Percentiles rank a stretch among this genome's conserved stretches.
Conservation (phyloP, 2,888 invertebrate genomes). For the Drosophila pegasa region DNA sequence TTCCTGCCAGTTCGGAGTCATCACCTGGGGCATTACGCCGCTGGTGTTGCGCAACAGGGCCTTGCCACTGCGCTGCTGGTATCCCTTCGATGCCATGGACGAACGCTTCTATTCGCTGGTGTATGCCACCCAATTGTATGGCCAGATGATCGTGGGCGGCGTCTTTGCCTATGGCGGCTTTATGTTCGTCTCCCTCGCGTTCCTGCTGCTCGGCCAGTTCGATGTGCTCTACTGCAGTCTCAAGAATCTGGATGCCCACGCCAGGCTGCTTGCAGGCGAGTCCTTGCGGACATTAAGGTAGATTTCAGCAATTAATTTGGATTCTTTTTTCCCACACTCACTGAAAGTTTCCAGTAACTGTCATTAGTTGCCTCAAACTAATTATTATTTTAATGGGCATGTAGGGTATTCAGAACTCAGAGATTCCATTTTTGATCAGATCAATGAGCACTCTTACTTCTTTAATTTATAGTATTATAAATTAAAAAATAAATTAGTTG, state of each 20-base stretch:
- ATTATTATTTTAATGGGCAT: too few relatives aligned
- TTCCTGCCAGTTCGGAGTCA: conserved; percentile 67
- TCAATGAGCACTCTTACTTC: too few relatives aligned
- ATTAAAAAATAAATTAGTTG: too few relatives aligned
- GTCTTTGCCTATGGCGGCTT: conserved; percentile 73
- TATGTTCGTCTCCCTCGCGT: conserved; percentile 80
- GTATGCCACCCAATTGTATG: conserved; percentile 75
- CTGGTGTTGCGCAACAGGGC: conserved; percentile 64
- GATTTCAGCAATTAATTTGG: not conserved
- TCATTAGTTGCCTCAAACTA: too few relatives aligned
- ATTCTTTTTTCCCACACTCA: too few relatives aligned
- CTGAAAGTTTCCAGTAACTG: too few relatives aligned
- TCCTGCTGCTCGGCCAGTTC: conserved; percentile 79
- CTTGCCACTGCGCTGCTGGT: conserved; percentile 82
- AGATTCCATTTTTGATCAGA: too few relatives aligned
- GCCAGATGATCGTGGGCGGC: conserved; percentile 74
- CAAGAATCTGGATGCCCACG: conserved; percentile 81
- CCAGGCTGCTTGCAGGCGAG: conserved; percentile 63
- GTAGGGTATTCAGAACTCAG: too few relatives aligned
- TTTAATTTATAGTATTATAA: too few relatives aligned
- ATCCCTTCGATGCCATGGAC: conserved; percentile 82
- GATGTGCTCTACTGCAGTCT: conserved; percentile 83
- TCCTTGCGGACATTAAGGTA: conserved; percentile 59
- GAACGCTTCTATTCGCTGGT: conserved; percentile 59
- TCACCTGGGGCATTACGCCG: conserved; percentile 77